Base-by-base conservation (phyloP, 2,888 invertebrate genomes). In the Cheilosia vernalis region DNA sequence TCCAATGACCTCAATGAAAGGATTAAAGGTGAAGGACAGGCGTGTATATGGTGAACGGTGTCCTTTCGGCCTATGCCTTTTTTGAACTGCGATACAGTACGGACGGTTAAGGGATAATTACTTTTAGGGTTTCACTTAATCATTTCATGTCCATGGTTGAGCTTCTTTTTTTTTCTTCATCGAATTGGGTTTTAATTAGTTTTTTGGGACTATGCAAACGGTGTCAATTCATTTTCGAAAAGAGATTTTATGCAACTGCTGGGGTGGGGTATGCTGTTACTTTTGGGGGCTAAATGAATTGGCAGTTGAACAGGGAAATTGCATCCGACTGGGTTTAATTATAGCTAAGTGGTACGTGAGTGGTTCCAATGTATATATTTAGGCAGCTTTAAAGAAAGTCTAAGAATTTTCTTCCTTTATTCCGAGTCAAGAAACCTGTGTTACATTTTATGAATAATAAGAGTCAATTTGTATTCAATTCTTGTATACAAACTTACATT, bases 101-200 rank as follows among this genome's bases (percentile, higher is more conserved):
- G 13, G 15, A n/a, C 1, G 21, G 5, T 4, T 15, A 40, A 30
- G 2, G 53, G 40, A 51, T 61, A 53, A 72, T 72, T 72, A 40
- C 15, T 30, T 61, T 61, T 72, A 13, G 51, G 51, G 15, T 40
- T 61, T 13, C 21, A 30, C 5, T 51, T 30, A 40, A 60, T 19
- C 51, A 64, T 37, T 13, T 13, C 13, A 51, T 19, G 24, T 19
- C 19, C 37, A 37, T n/a, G 37, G 15, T 13, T 37, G 37, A 17
- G 2, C 9, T 33, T 6, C 4, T 30, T 15, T 24, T 24, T 47
- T 53, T 27, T 51, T 30, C 17, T 51, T n/a, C 53, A 44, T 44
- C 5, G 13, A 56, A 27, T 76, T 42, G 49, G 21, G 40, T 49
- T 51, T 76, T 76, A 58, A 76, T 51, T 76, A 58, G 49, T 17